Evolutionary conservation across 1,140 invertebrate genomes (phyloP).

Genomic region (Drosophila elegans): DNA sequence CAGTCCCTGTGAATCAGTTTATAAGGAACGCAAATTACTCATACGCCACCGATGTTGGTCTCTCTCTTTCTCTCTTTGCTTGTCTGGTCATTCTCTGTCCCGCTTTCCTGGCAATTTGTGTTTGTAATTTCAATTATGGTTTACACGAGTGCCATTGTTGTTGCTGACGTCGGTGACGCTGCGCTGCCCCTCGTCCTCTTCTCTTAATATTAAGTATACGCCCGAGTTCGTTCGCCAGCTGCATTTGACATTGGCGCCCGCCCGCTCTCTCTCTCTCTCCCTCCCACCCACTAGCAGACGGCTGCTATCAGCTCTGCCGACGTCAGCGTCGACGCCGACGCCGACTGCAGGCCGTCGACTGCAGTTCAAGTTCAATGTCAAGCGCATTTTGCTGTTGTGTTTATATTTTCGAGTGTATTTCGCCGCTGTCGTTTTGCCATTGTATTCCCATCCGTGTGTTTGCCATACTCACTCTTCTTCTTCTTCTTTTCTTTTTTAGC

Average conservation of each 20-base stretch:
- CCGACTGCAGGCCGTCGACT: slow-evolving; percentile 39
- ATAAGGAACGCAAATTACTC: slow-evolving; percentile 43
- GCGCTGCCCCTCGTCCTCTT: background rate
- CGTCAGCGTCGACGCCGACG: background rate
- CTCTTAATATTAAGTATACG: slow-evolving; percentile 30
- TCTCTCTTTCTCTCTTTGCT: background rate
- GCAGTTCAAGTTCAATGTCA: slow-evolving; percentile 84
- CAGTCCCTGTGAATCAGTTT: slow-evolving; percentile 38
- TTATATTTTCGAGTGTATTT: slow-evolving; percentile 37
- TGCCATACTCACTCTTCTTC: slow-evolving; percentile 8
- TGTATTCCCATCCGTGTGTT: slow-evolving; percentile 31
- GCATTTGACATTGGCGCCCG: slow-evolving; percentile 31
- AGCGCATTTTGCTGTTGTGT: slow-evolving; percentile 72
- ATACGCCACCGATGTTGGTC: slow-evolving; percentile 34
- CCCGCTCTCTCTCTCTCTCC: background rate
- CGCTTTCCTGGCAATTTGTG: slow-evolving; percentile 16
- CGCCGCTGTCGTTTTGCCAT: slow-evolving; percentile 29
- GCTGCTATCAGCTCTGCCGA: slow-evolving; percentile 33
- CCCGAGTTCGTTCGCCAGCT: slow-evolving; percentile 42
- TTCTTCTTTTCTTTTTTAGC: background rate
- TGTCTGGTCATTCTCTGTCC: slow-evolving; percentile 1
- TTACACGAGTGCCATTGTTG: slow-evolving; percentile 33
- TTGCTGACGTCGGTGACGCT: slow-evolving; percentile 21
- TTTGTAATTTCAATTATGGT: slow-evolving; percentile 55
- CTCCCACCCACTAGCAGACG: background rate